Evolutionary conservation across 2,113 vertebrate genomes (phyloP).

Genomic region (Siniperca chuatsi): DNA sequence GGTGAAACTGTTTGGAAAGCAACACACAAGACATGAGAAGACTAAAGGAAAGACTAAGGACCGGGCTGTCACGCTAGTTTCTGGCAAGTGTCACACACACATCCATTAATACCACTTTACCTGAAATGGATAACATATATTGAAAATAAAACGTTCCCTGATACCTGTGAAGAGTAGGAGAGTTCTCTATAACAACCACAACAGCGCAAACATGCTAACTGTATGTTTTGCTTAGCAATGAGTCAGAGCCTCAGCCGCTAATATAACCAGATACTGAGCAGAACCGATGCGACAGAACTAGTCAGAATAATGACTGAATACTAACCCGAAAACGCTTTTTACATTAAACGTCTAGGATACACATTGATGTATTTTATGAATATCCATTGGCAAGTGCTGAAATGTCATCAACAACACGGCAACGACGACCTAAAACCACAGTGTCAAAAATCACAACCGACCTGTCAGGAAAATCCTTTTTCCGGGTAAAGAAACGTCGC

Average conservation of each 20-base stretch:
- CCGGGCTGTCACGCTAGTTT: background rate
- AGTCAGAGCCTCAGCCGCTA: conserved; percentile 34
- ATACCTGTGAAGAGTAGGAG: background rate
- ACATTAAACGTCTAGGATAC: background rate
- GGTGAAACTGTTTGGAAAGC: conserved; percentile 36
- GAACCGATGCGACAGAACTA: conserved; percentile 37
- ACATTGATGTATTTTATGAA: background rate
- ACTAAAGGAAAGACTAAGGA: background rate
- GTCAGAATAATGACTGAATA: conserved; percentile 15
- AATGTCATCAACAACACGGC: background rate
- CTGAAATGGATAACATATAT: background rate
- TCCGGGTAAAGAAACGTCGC: conserved; percentile 72
- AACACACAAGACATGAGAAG: conserved; percentile 13
- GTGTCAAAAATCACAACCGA: conserved; percentile 53
- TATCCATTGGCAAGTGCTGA: background rate
- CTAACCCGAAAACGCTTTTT: conserved; percentile 2
- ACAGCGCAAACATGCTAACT: background rate
- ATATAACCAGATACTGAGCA: conserved; percentile 14
- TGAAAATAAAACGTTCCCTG: background rate
- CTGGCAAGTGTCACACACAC: background rate
- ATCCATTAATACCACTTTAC: background rate
- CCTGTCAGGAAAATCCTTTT: conserved; percentile 66
- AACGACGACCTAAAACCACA: background rate
- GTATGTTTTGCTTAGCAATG: background rate
- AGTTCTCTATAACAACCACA: background rate